Conservation (phyloP, 2,113 vertebrate genomes). For the Chrysochloris asiatica region DNA sequence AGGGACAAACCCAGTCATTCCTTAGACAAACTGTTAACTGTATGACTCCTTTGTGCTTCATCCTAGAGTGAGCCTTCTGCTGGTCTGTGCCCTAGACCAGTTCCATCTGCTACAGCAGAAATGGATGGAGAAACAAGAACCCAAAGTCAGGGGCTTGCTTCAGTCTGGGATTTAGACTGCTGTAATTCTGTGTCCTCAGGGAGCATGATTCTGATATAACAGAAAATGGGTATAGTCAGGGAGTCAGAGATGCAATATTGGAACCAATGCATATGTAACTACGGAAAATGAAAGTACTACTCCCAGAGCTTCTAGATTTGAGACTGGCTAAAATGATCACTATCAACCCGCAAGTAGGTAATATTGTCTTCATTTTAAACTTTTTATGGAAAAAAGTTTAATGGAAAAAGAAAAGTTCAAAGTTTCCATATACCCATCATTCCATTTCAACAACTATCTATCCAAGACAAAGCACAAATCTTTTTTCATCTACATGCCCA, state of each 20-base stretch:
- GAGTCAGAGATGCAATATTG: neutral
- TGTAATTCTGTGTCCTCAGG: neutral
- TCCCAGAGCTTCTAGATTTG: neutral
- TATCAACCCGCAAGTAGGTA: neutral
- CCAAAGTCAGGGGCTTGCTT: neutral
- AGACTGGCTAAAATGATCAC: neutral
- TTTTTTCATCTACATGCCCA: neutral
- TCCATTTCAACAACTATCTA: neutral
- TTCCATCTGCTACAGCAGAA: neutral
- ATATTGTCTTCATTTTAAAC: neutral
- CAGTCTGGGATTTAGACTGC: neutral
- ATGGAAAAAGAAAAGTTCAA: neutral
- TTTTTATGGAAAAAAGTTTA: no score
- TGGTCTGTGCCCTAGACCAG: neutral
- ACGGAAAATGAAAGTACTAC: neutral
- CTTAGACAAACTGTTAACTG: neutral
- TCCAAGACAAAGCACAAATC: neutral
- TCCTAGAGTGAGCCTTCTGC: neutral
- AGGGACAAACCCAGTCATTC: neutral
- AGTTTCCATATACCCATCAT: neutral
- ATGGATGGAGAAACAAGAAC: neutral
- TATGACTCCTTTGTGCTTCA: neutral
- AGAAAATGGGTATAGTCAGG: neutral
- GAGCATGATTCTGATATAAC: fast-evolving
- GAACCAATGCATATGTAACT: neutral